Conservation (phyloP, 2,113 vertebrate genomes). For the Phrynosoma blainvillii region DNA sequence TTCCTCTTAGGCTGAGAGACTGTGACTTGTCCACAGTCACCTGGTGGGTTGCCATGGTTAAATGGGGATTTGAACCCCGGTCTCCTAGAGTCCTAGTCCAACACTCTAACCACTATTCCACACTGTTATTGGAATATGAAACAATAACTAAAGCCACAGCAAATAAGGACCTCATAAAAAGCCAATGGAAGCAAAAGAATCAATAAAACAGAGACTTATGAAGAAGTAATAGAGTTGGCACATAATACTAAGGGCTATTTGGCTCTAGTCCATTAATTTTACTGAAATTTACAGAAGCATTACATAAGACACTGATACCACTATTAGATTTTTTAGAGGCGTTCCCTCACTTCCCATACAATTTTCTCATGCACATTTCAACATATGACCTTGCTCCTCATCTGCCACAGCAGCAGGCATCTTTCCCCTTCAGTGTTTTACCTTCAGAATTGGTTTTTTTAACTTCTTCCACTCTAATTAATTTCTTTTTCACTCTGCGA, state of each 20-base stretch:
- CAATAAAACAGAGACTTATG: neutral
- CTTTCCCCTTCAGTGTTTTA: conserved; percentile 62
- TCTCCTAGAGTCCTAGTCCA: too few species aligned
- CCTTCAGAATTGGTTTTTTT: conserved; percentile 92
- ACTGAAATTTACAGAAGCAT: neutral
- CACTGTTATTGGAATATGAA: neutral
- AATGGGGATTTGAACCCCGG: too few species aligned
- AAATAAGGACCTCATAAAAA: neutral
- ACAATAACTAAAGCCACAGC: neutral
- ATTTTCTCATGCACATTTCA: conserved; percentile 32
- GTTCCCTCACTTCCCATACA: neutral
- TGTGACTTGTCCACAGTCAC: too few species aligned
- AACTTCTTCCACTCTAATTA: conserved; percentile 96
- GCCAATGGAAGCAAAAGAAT: neutral
- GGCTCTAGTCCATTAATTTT: neutral
- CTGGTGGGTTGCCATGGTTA: too few species aligned
- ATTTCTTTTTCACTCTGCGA: conserved; percentile 94
- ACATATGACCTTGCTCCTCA: neutral
- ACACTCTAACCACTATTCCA: too few species aligned
- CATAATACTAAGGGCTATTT: neutral
- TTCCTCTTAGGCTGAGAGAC: too few species aligned
- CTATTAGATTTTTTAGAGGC: neutral
- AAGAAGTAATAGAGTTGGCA: too few species aligned
- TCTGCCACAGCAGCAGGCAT: neutral
- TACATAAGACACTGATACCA: conserved; percentile 3